These are phyloP conservation scores for Hirtodrosophila duncani DNA, from an alignment of 2,888 invertebrate species.

Conservation along the genomic window DNA sequence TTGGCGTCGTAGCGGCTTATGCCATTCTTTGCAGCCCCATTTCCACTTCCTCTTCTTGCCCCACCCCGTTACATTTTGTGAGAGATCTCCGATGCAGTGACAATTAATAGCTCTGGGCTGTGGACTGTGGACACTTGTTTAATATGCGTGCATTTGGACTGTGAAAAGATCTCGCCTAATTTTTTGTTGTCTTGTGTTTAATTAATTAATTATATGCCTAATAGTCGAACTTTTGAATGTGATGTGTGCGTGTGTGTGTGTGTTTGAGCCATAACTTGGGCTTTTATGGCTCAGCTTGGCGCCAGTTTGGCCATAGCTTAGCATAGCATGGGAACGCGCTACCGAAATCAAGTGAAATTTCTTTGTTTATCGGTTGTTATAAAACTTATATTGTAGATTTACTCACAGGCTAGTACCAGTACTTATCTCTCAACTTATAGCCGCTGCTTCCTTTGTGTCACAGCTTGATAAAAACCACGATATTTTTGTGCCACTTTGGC, in stretches of 20 bases:
- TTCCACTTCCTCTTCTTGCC: slow-evolving; percentile 8
- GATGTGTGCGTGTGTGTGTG: too few relatives aligned
- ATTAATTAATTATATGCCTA: slow-evolving; percentile 61
- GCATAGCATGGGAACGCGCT: slow-evolving; percentile 9
- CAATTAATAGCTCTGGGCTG: slow-evolving; percentile 72
- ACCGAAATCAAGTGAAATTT: slow-evolving; percentile 8
- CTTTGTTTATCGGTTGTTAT: slow-evolving; percentile 11
- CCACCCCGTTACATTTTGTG: slow-evolving; percentile 39
- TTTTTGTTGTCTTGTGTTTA: slow-evolving; percentile 51
- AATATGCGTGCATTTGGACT: slow-evolving; percentile 47
- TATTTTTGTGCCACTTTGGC: slow-evolving; percentile 31
- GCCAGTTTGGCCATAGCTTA: slow-evolving; percentile 21
- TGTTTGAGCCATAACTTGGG: slow-evolving; percentile 14
- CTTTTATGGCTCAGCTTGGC: slow-evolving; percentile 35
- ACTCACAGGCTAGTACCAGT: not conserved
- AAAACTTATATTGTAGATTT: slow-evolving; percentile 15
- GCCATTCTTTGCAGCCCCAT: slow-evolving; percentile 10
- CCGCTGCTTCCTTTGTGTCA: slow-evolving; percentile 40
- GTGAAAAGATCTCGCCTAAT: slow-evolving; percentile 69
- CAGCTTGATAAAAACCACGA: slow-evolving; percentile 16
- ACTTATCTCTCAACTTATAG: slow-evolving; percentile 37
- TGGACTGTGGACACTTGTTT: slow-evolving; percentile 62
- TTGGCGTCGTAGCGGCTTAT: slow-evolving; percentile 74
- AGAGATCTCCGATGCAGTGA: slow-evolving; percentile 12
- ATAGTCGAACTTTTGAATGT: slow-evolving; percentile 34